These are phyloP conservation scores for Leuctra nigra DNA, from an alignment of 2,888 invertebrate genomes.

Conservation along the genomic window DNA sequence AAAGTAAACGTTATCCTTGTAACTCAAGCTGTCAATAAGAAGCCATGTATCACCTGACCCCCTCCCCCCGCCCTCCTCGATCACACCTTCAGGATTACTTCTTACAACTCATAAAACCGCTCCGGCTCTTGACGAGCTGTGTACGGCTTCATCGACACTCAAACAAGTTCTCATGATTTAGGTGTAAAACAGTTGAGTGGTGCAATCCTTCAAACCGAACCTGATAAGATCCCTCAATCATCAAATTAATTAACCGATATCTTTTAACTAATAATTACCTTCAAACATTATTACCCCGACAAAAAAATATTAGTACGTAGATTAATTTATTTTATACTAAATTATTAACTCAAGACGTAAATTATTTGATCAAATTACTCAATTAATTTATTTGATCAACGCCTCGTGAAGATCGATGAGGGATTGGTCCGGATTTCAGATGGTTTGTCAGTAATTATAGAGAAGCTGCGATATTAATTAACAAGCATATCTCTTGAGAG, in stretches of 20 bases:
- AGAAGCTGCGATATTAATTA: constrained; percentile 27
- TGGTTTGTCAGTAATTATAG: constrained; percentile 27
- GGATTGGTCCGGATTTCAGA: constrained; percentile 10
- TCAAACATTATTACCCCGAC: neutral
- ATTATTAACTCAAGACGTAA: constrained; percentile 17
- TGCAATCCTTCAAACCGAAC: constrained; percentile 18
- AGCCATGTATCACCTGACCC: too few species aligned
- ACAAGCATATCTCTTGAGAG: too few species aligned
- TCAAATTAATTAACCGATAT: constrained; percentile 22
- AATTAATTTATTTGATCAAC: constrained; percentile 28
- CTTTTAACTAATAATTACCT: constrained; percentile 9
- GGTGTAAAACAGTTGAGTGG: constrained; percentile 9
- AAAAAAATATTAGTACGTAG: constrained; percentile 1
- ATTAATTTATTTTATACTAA: constrained; percentile 14
- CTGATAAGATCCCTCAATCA: constrained; percentile 23
- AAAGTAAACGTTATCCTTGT: too few species aligned
- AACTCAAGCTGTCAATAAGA: too few species aligned
- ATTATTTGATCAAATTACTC: constrained; percentile 20
- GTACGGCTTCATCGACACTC: too few species aligned
- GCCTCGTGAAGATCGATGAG: constrained; percentile 14
- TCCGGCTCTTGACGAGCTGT: too few species aligned
- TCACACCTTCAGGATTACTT: too few species aligned
- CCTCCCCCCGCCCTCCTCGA: too few species aligned
- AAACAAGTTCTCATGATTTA: constrained; percentile 19
- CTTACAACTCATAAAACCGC: too few species aligned